A percentile compares a stretch with the other conserved stretches of the same genome.
Evolutionary conservation across 2,797 vertebrate genomes (phyloP).

Genomic region (Kryptopterus vitreolus): DNA sequence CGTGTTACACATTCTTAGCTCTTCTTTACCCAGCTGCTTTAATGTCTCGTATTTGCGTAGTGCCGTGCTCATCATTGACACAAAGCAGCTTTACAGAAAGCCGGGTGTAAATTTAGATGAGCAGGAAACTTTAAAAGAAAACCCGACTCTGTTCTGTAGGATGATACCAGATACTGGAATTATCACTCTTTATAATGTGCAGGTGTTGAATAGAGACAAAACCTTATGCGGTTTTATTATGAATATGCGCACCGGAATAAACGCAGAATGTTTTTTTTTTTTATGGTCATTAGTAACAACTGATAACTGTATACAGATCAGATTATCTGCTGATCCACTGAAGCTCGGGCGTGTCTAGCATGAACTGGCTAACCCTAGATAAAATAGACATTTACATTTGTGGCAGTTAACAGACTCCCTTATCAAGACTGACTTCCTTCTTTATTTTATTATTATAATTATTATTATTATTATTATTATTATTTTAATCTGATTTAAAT

Average conservation of each 20-base stretch:
- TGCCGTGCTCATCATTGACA: not conserved
- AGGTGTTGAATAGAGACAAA: not conserved
- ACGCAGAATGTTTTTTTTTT: not conserved
- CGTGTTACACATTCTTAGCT: not conserved
- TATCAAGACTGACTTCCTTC: too few relatives aligned
- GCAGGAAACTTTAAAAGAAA: conserved; percentile 12
- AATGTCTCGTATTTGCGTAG: not conserved
- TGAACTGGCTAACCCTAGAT: not conserved
- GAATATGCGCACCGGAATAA: not conserved
- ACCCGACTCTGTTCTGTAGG: not conserved
- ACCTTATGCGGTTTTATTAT: not conserved
- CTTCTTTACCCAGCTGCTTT: not conserved
- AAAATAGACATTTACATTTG: too few relatives aligned
- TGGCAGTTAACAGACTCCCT: too few relatives aligned
- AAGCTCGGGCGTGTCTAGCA: not conserved
- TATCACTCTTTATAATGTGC: not conserved
- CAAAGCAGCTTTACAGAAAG: conserved; percentile 21
- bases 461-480: too few relatives aligned
- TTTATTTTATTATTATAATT: too few relatives aligned
- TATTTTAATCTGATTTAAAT: too few relatives aligned
- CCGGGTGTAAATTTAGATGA: not conserved
- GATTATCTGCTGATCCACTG: not conserved
- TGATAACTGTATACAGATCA: not conserved
- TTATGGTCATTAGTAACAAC: not conserved
- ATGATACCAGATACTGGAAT: conserved; percentile 12